A percentile compares a stretch with the other conserved stretches of the same genome.
These are phyloP conservation scores for Heliconius erato DNA, from an alignment of 2,888 invertebrate species.

Conservation along the genomic window DNA sequence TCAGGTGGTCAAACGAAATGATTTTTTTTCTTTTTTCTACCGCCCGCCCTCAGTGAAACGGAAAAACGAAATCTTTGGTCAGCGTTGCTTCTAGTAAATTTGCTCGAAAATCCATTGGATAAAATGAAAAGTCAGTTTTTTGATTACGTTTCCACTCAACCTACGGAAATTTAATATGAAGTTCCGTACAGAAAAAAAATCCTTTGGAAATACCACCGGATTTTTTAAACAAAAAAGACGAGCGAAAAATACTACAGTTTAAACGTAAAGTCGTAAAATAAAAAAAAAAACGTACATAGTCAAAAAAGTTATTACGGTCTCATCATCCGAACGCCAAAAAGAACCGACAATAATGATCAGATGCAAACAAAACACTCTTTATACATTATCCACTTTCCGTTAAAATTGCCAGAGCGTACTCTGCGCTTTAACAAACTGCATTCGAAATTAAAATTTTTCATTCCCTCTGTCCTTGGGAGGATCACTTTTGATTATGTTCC, in stretches of 20 bases:
- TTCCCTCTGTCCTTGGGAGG: slow-evolving; percentile 68
- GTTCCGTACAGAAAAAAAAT: neutral
- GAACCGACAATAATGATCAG: slow-evolving; percentile 74
- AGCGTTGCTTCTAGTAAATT: slow-evolving; percentile 44
- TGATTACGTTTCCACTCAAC: slow-evolving; percentile 22
- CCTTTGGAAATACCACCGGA: slow-evolving; percentile 2
- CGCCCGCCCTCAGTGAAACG: slow-evolving; percentile 48
- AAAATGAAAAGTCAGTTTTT: slow-evolving; percentile 19
- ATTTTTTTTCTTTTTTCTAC: slow-evolving; percentile 60
- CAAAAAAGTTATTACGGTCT: slow-evolving; percentile 43
- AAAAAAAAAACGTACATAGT: slow-evolving; percentile 33
- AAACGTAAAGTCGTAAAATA: slow-evolving; percentile 27
- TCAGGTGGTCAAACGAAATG: slow-evolving; percentile 65
- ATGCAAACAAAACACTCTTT: slow-evolving; percentile 74
- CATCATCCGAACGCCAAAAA: slow-evolving; percentile 54
- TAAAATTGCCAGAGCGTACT: slow-evolving; percentile 69
- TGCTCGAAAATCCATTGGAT: slow-evolving; percentile 40
- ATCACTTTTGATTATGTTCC: slow-evolving; percentile 84
- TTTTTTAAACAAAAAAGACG: slow-evolving; percentile 15
- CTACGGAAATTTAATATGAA: slow-evolving; percentile 4
- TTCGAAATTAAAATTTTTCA: slow-evolving; percentile 85
- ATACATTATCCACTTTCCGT: slow-evolving; percentile 75
- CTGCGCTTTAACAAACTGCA: slow-evolving; percentile 85
- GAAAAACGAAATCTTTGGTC: slow-evolving; percentile 52
- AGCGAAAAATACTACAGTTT: slow-evolving; percentile 23